A percentile compares a stretch with the other conserved stretches of the same genome.
Conservation (phyloP, 2,113 vertebrate species). For the Pygoscelis adeliae region DNA sequence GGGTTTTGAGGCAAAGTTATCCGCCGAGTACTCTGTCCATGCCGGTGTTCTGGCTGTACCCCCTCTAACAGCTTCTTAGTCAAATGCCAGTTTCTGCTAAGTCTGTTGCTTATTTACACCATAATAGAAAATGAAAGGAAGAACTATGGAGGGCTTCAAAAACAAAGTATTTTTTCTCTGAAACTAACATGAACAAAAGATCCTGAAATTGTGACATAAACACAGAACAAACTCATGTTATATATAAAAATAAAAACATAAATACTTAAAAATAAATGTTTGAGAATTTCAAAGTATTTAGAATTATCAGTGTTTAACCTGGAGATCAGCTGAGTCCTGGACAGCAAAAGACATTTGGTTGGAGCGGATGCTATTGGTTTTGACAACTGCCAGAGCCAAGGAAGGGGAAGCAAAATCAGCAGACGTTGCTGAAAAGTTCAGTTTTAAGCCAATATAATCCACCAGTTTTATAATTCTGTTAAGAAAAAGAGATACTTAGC, state of each 20-base stretch:
- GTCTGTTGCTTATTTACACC: background rate
- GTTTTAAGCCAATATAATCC: conserved; percentile 83
- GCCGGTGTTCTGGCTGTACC: background rate
- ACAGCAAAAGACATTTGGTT: conserved; percentile 78
- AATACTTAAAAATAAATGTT: background rate
- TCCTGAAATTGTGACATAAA: background rate
- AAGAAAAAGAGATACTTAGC: conserved; percentile 1
- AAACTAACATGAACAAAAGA: background rate
- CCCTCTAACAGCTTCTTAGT: background rate
- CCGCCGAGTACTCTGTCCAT: background rate
- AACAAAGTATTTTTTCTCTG: background rate
- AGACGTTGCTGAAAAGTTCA: conserved; percentile 72
- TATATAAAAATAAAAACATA: background rate
- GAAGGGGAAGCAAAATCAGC: conserved; percentile 75
- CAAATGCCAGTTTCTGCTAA: background rate
- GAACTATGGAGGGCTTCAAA: background rate
- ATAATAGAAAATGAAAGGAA: background rate
- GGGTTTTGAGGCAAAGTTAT: background rate
- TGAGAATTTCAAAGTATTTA: background rate
- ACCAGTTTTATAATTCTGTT: conserved; percentile 85
- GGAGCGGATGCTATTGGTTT: conserved; percentile 79
- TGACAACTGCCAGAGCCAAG: conserved; percentile 84
- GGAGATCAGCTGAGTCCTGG: conserved; percentile 74
- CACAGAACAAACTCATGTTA: background rate
- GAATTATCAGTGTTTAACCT: conserved; percentile 73